Conservation (phyloP, 2,888 invertebrate genomes). For the Zeuzera pyrina region DNA sequence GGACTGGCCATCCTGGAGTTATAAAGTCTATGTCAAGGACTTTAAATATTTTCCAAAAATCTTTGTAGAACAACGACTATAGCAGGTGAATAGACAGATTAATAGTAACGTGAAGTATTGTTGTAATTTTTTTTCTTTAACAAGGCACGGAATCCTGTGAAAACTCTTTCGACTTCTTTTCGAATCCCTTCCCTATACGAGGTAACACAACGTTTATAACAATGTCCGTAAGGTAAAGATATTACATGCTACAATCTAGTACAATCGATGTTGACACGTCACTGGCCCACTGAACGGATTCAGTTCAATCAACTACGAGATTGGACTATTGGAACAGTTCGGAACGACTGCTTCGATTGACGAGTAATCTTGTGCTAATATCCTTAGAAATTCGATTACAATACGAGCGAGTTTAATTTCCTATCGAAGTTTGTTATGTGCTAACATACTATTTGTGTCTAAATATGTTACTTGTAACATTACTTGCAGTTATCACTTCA, state of each 20-base stretch:
- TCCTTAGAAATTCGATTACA: constrained; percentile 68
- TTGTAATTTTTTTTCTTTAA: too few relatives aligned
- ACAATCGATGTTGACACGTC: constrained; percentile 21
- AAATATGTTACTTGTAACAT: constrained; percentile 1
- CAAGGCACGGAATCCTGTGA: not conserved
- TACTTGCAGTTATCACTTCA: too few relatives aligned
- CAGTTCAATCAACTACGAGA: constrained; percentile 60
- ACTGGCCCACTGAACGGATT: constrained; percentile 65
- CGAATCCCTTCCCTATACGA: too few relatives aligned
- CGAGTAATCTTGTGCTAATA: constrained; percentile 71
- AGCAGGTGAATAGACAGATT: too few relatives aligned
- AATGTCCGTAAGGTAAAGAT: too few relatives aligned
- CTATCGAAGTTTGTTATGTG: constrained; percentile 24
- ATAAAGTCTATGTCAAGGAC: too few relatives aligned
- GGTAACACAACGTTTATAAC: too few relatives aligned
- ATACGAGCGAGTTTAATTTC: constrained; percentile 57
- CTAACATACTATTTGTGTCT: not conserved
- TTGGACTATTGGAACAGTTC: constrained; percentile 54
- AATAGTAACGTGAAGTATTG: too few relatives aligned
- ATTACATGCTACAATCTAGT: too few relatives aligned
- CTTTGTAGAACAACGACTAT: too few relatives aligned
- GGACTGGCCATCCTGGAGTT: too few relatives aligned
- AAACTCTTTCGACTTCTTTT: constrained; percentile 6
- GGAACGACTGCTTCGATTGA: constrained; percentile 55
- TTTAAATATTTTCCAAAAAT: too few relatives aligned